These are phyloP conservation scores for Latrodectus hesperus DNA, from an alignment of 2,888 invertebrate genomes.

Conservation along the genomic window DNA sequence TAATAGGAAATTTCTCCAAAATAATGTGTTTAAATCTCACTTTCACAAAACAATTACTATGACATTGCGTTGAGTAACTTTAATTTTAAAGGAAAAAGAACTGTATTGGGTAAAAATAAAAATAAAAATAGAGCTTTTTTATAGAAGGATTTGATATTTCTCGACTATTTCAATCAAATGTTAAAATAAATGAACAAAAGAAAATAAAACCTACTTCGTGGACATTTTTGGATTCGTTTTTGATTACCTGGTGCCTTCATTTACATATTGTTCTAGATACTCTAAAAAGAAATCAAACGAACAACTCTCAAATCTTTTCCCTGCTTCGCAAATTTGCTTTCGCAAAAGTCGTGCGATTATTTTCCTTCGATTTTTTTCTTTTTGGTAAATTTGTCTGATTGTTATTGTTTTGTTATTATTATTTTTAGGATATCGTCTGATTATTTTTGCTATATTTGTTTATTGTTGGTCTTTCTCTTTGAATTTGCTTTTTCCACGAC, in stretches of 20 bases:
- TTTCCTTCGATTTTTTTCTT: conserved; percentile 8
- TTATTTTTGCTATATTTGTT: no score
- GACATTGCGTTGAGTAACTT: no score
- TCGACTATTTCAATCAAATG: conserved; percentile 32
- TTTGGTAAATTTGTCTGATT: neutral
- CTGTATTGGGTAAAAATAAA: no score
- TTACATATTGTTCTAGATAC: conserved; percentile 47
- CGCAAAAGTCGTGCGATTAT: conserved; percentile 21
- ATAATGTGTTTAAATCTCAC: no score
- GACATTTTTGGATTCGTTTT: conserved; percentile 54
- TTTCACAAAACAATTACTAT: no score
- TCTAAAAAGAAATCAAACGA: conserved; percentile 1
- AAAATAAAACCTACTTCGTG: conserved; percentile 11
- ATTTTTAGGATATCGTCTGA: neutral
- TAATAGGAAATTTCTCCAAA: no score
- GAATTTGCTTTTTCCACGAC: conserved; percentile 15
- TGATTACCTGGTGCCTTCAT: conserved; percentile 53
- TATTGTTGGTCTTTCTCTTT: neutral
- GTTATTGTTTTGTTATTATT: neutral
- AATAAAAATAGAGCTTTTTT: no score
- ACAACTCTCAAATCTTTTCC: conserved; percentile 12
- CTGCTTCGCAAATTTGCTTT: conserved; percentile 28
- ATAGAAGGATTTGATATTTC: conserved; percentile 6
- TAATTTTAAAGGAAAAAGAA: no score
- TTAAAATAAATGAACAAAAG: conserved; percentile 13